Evolutionary conservation across 1,140 invertebrate species (phyloP).

Genomic region (Drosophila nebulosa): DNA sequence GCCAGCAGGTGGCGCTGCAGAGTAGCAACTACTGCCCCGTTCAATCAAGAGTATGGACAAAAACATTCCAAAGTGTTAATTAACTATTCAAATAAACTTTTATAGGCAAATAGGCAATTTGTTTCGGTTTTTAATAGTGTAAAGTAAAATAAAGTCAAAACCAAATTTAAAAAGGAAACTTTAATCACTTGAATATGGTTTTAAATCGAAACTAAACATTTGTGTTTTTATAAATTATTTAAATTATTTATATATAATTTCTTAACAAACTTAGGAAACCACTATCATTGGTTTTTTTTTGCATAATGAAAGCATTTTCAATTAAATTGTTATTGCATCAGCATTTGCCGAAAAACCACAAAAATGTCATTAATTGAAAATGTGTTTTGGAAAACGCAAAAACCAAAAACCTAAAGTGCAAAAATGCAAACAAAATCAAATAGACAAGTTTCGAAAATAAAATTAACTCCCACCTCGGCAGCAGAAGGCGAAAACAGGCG

Average conservation of each 20-base stretch:
- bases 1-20: too few relatives aligned
- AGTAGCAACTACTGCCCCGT: too few relatives aligned
- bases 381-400: conserved; percentile 25
- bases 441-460: conserved; percentile 49
- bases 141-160: too few relatives aligned
- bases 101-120: too few relatives aligned
- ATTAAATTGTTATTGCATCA: conserved; percentile 14
- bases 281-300: not conserved
- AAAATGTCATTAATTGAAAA: conserved; percentile 57
- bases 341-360: conserved; percentile 40
- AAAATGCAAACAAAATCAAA: conserved; percentile 37
- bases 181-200: too few relatives aligned
- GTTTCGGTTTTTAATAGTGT: too few relatives aligned
- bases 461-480: conserved; percentile 55
- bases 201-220: too few relatives aligned
- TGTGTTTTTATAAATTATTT: not conserved
- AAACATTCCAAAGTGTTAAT: too few relatives aligned
- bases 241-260: too few relatives aligned
- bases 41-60: too few relatives aligned
- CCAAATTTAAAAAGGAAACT: too few relatives aligned
- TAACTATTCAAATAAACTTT: too few relatives aligned
- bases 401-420: conserved; percentile 47
- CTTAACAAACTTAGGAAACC: not conserved
- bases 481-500: conserved; percentile 28
- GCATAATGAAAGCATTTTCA: conserved; percentile 19